A percentile compares a stretch with the other conserved stretches of the same genome.
These are phyloP conservation scores for Artibeus jamaicensis DNA, from an alignment of 2,797 vertebrate species.

Conservation along the genomic window DNA sequence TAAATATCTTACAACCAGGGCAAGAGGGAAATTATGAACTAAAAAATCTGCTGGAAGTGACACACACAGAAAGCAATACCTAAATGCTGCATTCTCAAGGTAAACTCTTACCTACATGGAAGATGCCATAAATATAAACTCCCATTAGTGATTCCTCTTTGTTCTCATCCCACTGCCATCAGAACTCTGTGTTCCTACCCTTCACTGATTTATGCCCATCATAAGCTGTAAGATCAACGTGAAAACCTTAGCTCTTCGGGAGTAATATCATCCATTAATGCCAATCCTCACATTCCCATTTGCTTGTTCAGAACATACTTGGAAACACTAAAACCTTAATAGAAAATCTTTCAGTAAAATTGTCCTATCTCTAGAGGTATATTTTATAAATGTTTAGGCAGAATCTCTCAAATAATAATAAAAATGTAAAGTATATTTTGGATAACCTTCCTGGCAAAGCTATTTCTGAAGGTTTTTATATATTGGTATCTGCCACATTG, in stretches of 20 bases:
- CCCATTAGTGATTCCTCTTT: background rate
- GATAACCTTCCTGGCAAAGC: background rate
- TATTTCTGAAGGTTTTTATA: background rate
- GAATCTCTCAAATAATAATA: constrained; percentile 19
- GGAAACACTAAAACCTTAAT: background rate
- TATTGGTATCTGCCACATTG: background rate
- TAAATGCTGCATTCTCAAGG: constrained; percentile 6
- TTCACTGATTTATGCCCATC: background rate
- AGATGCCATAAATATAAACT: background rate
- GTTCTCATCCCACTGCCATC: background rate
- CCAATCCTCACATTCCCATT: background rate
- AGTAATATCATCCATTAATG: background rate
- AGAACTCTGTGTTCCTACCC: background rate
- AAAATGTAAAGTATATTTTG: background rate
- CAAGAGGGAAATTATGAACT: constrained; percentile 59
- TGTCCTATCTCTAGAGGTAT: background rate
- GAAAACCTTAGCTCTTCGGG: background rate
- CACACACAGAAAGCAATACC: background rate
- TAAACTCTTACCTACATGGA: constrained; percentile 15
- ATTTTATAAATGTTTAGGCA: background rate
- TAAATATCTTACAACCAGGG: constrained; percentile 63
- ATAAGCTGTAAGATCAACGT: background rate
- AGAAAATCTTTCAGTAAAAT: constrained; percentile 13
- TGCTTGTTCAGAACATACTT: background rate
- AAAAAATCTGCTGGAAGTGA: constrained; percentile 57